These are phyloP conservation scores for Tinea semifulvella DNA, from an alignment of 2,888 invertebrate species.

Conservation along the genomic window DNA sequence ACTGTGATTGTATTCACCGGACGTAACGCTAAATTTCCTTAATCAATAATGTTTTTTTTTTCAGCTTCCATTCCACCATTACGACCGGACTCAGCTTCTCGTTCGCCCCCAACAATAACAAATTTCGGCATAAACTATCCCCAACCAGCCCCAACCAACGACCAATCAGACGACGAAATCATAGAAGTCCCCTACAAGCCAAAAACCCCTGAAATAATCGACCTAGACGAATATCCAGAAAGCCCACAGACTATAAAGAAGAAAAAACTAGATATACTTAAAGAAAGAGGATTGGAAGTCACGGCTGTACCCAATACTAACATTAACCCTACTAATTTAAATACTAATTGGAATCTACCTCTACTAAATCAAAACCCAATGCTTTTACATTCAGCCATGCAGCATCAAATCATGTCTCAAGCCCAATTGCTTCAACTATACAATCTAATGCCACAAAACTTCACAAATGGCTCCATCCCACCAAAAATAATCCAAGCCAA, in stretches of 20 bases:
- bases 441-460: constrained; percentile 39
- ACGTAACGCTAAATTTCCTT: too few relatives aligned
- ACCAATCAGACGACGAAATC: constrained; percentile 42
- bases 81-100: constrained; percentile 28
- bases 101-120: constrained; percentile 21
- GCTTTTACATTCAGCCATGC: constrained; percentile 43
- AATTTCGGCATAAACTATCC: constrained; percentile 18
- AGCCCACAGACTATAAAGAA: constrained; percentile 64
- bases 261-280: constrained; percentile 77
- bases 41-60: constrained; percentile 4
- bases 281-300: constrained; percentile 79
- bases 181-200: constrained; percentile 67
- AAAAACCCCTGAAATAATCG: constrained; percentile 71
- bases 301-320: constrained; percentile 67
- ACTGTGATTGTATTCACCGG: too few relatives aligned
- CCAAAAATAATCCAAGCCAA: constrained; percentile 71
- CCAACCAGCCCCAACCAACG: constrained; percentile 17
- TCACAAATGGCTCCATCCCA: constrained; percentile 40
- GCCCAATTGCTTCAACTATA: constrained; percentile 55
- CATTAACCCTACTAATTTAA: constrained; percentile 20
- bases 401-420: constrained; percentile 58
- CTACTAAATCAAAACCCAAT: constrained; percentile 17
- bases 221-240: constrained; percentile 66
- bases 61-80: constrained; percentile 30
- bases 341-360: background rate